These are phyloP conservation scores for Falco rusticolus DNA, from an alignment of 2,797 vertebrate genomes.

Conservation along the genomic window DNA sequence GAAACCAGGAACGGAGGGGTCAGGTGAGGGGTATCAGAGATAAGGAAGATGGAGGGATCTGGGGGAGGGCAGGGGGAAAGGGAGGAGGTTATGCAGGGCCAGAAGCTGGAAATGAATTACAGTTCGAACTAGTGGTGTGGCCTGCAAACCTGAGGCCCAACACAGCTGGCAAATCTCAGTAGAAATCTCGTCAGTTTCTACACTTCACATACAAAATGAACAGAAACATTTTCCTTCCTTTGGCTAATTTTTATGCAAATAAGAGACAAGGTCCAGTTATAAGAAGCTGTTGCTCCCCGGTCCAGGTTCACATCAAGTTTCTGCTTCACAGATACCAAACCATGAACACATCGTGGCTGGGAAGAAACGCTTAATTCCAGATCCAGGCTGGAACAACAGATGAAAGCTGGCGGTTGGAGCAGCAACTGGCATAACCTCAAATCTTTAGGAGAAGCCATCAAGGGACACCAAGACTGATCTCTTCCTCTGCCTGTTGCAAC, in stretches of 20 bases:
- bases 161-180: background rate
- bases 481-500: slow-evolving; percentile 54
- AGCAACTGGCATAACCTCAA: slow-evolving; percentile 3
- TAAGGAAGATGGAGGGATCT: background rate
- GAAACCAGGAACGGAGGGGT: slow-evolving; percentile 5
- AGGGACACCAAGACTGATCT: background rate
- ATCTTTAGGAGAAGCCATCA: slow-evolving; percentile 40
- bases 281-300: background rate
- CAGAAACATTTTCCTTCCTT: background rate
- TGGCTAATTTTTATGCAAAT: background rate
- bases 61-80: background rate
- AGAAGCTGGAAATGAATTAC: background rate
- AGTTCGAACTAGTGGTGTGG: background rate
- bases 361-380: background rate
- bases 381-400: background rate
- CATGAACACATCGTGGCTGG: background rate
- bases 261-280: background rate
- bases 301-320: background rate
- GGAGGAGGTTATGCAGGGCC: background rate
- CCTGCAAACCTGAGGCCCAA: background rate
- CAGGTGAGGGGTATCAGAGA: slow-evolving; percentile 5
- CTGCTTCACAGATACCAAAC: background rate
- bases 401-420: background rate
- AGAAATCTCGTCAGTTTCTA: background rate
- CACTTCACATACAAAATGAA: background rate